phyloP scores from a whole-genome alignment of 2,113 vertebrate species.

The Epinephelus lanceolatus region DNA sequence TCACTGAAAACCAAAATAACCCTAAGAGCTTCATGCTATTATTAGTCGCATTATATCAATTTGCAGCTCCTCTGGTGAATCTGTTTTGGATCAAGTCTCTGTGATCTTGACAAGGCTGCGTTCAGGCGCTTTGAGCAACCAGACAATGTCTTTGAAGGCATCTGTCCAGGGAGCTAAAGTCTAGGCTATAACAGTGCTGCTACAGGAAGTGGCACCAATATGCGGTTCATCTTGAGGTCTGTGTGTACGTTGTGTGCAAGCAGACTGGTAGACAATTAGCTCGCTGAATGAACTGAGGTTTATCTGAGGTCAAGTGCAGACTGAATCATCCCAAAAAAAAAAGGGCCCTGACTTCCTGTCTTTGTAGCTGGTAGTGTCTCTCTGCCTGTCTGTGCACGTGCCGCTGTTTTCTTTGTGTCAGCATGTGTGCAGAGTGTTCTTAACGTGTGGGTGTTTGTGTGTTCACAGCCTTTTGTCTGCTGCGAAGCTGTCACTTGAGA shows the following conservation, averaged over 20 bases:
- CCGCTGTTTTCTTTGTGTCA: conserved; percentile 72
- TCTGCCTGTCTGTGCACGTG: conserved; percentile 66
- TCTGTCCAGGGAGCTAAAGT: conserved; percentile 57
- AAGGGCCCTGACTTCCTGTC: conserved; percentile 40
- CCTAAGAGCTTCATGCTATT: conserved; percentile 54
- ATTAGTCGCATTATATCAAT: conserved; percentile 62
- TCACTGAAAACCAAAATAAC: conserved; percentile 61
- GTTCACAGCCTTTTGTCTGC: conserved; percentile 49
- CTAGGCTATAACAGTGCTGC: conserved; percentile 23
- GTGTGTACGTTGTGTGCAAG: conserved; percentile 15
- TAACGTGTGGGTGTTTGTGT: conserved; percentile 39
- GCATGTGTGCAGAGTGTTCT: conserved; percentile 44
- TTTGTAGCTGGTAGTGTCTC: conserved; percentile 38
- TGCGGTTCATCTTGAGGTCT: conserved; percentile 51
- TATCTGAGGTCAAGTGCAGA: conserved; percentile 60
- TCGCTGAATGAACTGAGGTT: conserved; percentile 53
- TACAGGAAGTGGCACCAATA: conserved; percentile 59
- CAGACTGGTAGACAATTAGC: conserved; percentile 42
- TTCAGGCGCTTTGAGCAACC: conserved; percentile 32
- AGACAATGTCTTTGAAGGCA: conserved; percentile 61
- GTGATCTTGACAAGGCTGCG: conserved; percentile 57
- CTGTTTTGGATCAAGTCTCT: conserved; percentile 59
- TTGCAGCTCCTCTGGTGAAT: conserved; percentile 51
- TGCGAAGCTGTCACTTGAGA: conserved; percentile 45
- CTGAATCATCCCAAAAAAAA: conserved; percentile 33